Base-by-base conservation (phyloP, 1,140 invertebrate species). In the Pectinophora gossypiella region DNA sequence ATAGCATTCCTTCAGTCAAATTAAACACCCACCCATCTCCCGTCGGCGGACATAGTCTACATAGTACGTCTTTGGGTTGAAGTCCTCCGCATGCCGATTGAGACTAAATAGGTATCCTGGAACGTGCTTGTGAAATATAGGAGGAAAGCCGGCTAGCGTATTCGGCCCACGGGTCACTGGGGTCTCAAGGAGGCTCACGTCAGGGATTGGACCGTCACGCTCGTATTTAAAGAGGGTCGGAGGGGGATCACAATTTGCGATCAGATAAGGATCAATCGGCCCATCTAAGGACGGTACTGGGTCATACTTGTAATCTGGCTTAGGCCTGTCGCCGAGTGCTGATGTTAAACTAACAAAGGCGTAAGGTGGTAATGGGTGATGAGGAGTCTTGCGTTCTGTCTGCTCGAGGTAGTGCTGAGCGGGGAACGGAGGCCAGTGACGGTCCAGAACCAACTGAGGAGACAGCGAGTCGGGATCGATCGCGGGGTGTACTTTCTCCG, bases 11-110 rank as follows among this genome's bases (percentile, higher is more conserved):
- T 78, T 80, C 73, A 68, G 64, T 76, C 64, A 76, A 78, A 78
- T 83, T 84, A 77, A 87, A 79, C 83, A 87, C 83, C 81, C 83
- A 87, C 83, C 83, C 74, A 83, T 68, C 68, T 84, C 79, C 80
- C 81, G 74, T 73, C 72, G 74, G 72, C 80, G 79, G 58, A 80
- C 71, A 79, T 86, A 86, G 66, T 85, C 83, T 87, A 87, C 67
- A 77, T 70, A 87, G 67, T 85, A 87, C 77, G 81, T 83, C 78
- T 85, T 85, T 73, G 76, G 74, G 59, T 61, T 68, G 79, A 80
- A 72, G 68, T 86, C 83, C 55, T 81, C 80, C 56, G 74, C 75
- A 74, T 83, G 77, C 77, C 77, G 81, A 56, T 76, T 66, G 47
- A 67, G 55, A 67, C 76, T 58, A 69, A 81, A 87, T 32, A 87